phyloP scores from a whole-genome alignment of 2,888 invertebrate genomes.

The Amblyteles armatorius region DNA sequence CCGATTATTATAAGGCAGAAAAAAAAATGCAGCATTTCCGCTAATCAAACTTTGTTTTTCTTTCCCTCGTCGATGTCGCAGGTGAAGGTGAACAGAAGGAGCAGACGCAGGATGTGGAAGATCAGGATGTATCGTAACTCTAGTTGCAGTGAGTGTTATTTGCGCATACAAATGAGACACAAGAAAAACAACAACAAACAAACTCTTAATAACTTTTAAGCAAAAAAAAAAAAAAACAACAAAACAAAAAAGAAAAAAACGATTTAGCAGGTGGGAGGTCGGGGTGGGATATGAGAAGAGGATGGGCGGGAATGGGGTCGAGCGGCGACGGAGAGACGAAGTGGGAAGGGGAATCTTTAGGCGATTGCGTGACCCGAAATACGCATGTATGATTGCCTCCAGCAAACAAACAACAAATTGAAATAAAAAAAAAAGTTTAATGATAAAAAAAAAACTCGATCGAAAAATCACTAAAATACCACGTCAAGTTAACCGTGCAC shows the following conservation, averaged over 20 bases:
- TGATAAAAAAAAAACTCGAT: conserved; percentile 50
- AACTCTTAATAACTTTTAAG: conserved; percentile 83
- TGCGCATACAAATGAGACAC: conserved; percentile 83
- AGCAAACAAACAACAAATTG: conserved; percentile 67
- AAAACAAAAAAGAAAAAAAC: conserved; percentile 74
- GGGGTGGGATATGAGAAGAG: conserved; percentile 72
- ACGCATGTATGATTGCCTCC: conserved; percentile 79
- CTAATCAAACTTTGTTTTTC: conserved; percentile 15
- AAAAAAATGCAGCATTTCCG: neutral
- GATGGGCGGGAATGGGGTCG: conserved; percentile 62
- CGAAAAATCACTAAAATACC: conserved; percentile 66
- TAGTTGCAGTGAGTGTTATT: conserved; percentile 84
- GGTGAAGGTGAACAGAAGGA: conserved; percentile 96
- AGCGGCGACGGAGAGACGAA: conserved; percentile 56
- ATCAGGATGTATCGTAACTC: conserved; percentile 98
- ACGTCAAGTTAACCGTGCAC: conserved; percentile 55
- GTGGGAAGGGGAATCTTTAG: conserved; percentile 76
- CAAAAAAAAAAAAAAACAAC: conserved; percentile 78
- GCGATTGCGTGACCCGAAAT: conserved; percentile 81
- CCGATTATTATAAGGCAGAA: neutral
- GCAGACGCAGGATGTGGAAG: conserved; percentile 96
- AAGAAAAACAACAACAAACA: conserved; percentile 75
- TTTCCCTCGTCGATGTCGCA: conserved; percentile 82
- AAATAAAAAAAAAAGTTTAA: conserved; percentile 67
- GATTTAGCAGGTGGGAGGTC: conserved; percentile 82